Evolutionary conservation across 2,888 invertebrate species (phyloP).

Genomic region (Tenthredo mesomela): DNA sequence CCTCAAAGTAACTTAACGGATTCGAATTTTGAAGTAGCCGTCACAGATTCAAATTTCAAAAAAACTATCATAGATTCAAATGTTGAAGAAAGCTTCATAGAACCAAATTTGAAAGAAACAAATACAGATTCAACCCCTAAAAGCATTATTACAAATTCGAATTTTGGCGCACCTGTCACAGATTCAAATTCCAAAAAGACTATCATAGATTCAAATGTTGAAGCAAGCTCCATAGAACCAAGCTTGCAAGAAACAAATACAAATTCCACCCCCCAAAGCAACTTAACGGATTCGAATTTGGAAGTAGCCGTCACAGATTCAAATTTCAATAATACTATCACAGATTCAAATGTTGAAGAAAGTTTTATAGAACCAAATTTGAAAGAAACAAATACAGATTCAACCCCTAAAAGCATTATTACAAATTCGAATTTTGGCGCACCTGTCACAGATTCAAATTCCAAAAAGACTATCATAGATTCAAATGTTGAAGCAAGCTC

Average conservation of each 20-base stretch:
- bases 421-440: neutral
- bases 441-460: neutral
- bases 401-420: no score
- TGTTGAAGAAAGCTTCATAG: neutral
- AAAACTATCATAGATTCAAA: neutral
- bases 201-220: neutral
- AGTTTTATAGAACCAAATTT: neutral
- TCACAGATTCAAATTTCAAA: neutral
- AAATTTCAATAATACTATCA: neutral
- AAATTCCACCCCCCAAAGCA: neutral
- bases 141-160: neutral
- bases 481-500: neutral
- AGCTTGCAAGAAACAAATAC: neutral
- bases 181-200: neutral
- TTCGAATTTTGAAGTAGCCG: neutral
- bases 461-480: neutral
- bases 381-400: neutral
- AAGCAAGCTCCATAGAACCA: neutral
- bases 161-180: neutral
- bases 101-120: neutral
- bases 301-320: neutral
- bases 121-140: neutral
- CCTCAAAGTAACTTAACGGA: neutral
- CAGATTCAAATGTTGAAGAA: neutral
- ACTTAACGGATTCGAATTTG: neutral